Base-by-base conservation (phyloP, 2,797 vertebrate species). In the Coranthus polyacanthus region DNA sequence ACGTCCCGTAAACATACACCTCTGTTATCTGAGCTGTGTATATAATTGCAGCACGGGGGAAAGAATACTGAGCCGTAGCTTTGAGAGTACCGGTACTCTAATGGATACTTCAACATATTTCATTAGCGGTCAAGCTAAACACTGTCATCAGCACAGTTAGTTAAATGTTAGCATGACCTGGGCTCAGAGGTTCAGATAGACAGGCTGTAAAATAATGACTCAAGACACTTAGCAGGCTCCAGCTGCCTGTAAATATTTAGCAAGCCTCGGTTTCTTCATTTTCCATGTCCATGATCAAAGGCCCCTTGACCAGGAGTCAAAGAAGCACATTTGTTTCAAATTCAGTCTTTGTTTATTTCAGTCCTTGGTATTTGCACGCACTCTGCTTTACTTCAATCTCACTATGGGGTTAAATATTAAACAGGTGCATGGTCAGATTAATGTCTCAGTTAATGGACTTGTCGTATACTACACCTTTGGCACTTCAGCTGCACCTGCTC, bases 1-100 rank as follows among this genome's bases (percentile, higher is more conserved):
- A 72, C 75, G 70, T 53, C 71, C 63, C 72, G 79, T 83, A 77
- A 87, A 85, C 68, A 79, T 53, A 86, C 58, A 84, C 85, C 79
- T 69, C 36, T 44, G 82, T 77, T 69, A 84, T 78, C 45, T 67
- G 75, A 87, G 78, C 65, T 49, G n/a, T 43, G 50, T 45, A 37
- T 47, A 15, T 37, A 64, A 54, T 9, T 53, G 3, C 18, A 34
- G 18, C 15, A 18, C 12, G 3, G 17, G 59, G n/a, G n/a, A n/a
- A 41, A 34, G 4, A 58, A 50, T 16, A 47, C 50, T 24, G 24
- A 3, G n/a, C n/a, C n/a, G n/a, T n/a, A n/a, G n/a, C n/a, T n/a
- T n/a, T n/a, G n/a, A n/a, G n/a, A n/a, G 29, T 38, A 47, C 24
- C n/a, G 21, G 55, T 41, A 21, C 21, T 21, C 5, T 45, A 22